Evolutionary conservation across 2,113 vertebrate species (phyloP), one percentile per base, ranked within the genome.

Genomic region (Ranitomeya variabilis): DNA sequence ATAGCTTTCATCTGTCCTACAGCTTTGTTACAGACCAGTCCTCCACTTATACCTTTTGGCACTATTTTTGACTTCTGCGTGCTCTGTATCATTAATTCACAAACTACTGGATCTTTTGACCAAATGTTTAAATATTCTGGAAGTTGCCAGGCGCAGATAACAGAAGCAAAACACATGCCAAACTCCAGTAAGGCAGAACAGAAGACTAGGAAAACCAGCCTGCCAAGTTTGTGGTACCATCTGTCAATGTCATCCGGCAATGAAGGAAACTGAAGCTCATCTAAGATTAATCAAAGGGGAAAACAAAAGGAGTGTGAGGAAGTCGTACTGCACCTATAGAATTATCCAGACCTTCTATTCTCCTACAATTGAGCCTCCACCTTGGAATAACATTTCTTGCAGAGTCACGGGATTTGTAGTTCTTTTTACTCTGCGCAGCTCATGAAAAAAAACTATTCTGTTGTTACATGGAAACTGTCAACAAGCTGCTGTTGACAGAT

Each of bases 91-190:
- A 84, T 26, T 69, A 84, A 84, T 71, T 69, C 51, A 71, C 31
- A 31, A 64, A 21, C 37, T 83, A 10, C 37, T 71, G 83, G 64
- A 85, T 71, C 64, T 71, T 85, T 77, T 12, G 19, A 55, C 62
- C 60, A 85, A 55, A 73, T 85, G 66, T 85, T 31, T 31, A 73
- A 85, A 73, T 85, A 73, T 85, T 73, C 83, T 85, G 51, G 2
- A 85, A 73, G n/a, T 73, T 83, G 37, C 81, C 62, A 69, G 81
- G 81, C 67, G 62, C 62, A 83, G 62, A 67, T 62, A 67, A 66
- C 37, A 62, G 26, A 26, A 83, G 67, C 60, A 67, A 19, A 54
- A 83, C 62, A 21, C 5, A 51, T n/a, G 81, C 81, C 81, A 83
- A 83, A 51, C 51, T 51, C 2, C 59, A 83, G 60, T 37, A 64